phyloP scores from a whole-genome alignment of 2,797 vertebrate species.

The Diplodus sargus region DNA sequence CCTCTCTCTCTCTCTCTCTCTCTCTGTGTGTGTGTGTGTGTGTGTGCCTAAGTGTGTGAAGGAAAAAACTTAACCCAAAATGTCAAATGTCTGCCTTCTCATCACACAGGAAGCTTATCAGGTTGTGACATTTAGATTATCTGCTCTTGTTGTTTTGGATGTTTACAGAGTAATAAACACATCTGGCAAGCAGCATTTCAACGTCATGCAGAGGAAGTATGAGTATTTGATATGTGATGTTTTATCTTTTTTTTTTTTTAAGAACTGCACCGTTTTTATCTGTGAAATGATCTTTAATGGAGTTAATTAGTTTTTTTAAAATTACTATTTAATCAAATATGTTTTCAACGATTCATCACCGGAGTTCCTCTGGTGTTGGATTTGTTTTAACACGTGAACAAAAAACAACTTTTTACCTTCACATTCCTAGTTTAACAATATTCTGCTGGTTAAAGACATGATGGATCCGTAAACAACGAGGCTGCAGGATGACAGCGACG shows the following conservation, averaged over 20 bases:
- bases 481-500: background rate
- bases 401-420: background rate
- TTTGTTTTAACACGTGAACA: background rate
- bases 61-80: constrained; percentile 55
- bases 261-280: background rate
- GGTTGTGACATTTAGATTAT: constrained; percentile 71
- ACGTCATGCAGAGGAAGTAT: background rate
- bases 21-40: no score
- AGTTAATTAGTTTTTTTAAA: background rate
- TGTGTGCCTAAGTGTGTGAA: constrained; percentile 22
- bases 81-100: constrained; percentile 65
- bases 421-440: background rate
- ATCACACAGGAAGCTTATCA: constrained; percentile 72
- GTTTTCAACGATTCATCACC: background rate
- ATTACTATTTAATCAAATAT: no score
- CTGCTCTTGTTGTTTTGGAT: constrained; percentile 55
- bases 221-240: background rate
- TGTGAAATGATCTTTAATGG: background rate
- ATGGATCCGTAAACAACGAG: background rate
- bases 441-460: background rate
- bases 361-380: background rate
- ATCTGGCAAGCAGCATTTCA: background rate
- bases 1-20: background rate
- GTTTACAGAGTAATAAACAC: constrained; percentile 46
- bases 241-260: background rate